phyloP scores from a whole-genome alignment of 2,888 invertebrate genomes.

The Petrolisthes cinctipes region DNA sequence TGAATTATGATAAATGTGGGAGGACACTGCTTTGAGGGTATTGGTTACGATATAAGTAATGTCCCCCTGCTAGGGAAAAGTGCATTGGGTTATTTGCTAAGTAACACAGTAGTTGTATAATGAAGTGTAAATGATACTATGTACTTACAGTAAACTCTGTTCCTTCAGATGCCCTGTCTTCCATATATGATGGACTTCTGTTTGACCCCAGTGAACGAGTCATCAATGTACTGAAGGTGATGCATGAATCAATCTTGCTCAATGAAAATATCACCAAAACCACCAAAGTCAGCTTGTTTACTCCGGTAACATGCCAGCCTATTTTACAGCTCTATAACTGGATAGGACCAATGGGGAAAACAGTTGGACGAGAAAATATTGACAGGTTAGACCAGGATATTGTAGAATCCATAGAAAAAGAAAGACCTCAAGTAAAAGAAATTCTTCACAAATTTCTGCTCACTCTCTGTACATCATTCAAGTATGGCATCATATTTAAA shows the following conservation, averaged over 20 bases:
- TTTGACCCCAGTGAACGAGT: constrained; percentile 47
- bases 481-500: constrained; percentile 42
- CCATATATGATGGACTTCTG: constrained; percentile 45
- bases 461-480: constrained; percentile 36
- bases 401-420: neutral
- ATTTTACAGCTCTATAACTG: constrained; percentile 38
- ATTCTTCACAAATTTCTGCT: constrained; percentile 28
- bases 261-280: constrained; percentile 43
- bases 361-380: neutral
- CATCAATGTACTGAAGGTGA: constrained; percentile 40
- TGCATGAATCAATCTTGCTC: constrained; percentile 34
- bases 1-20: no score
- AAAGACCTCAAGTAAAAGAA: constrained; percentile 23
- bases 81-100: no score
- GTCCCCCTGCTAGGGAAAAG: no score
- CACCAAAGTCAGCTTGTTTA: constrained; percentile 44
- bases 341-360: constrained; percentile 39
- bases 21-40: no score
- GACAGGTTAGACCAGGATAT: constrained; percentile 18
- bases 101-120: no score
- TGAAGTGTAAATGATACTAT: neutral
- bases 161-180: constrained; percentile 37
- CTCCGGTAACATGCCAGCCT: constrained; percentile 8
- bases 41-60: no score
- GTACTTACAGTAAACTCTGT: neutral